phyloP scores from a whole-genome alignment of 2,888 invertebrate genomes.

The Leptogaster cylindrica region DNA sequence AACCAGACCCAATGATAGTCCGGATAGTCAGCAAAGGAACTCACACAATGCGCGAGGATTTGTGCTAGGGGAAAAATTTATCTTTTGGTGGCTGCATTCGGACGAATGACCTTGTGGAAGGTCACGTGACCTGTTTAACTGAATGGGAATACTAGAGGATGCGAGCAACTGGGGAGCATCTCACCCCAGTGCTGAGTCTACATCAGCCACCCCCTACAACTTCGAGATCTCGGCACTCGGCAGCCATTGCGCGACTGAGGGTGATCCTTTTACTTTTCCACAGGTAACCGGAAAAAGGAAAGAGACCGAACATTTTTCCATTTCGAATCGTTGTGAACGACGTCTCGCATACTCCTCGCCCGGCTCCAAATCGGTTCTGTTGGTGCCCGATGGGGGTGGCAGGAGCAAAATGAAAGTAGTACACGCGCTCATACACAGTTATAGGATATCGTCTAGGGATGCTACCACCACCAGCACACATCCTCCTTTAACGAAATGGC shows the following conservation, averaged over 20 bases:
- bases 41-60: too few species aligned
- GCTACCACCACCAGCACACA: too few species aligned
- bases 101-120: slow-evolving; percentile 42
- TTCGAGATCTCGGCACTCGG: not conserved
- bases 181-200: not conserved
- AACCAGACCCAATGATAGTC: too few species aligned
- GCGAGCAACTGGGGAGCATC: not conserved
- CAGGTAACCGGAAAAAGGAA: slow-evolving; percentile 12
- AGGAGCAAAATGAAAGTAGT: slow-evolving; percentile 9
- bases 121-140: slow-evolving; percentile 40
- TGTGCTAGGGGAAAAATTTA: too few species aligned
- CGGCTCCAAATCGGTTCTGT: too few species aligned
- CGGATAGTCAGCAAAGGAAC: too few species aligned
- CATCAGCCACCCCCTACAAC: not conserved
- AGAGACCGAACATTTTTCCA: slow-evolving; percentile 1
- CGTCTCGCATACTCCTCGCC: not conserved
- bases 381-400: too few species aligned
- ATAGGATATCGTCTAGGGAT: not conserved
- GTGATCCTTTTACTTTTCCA: slow-evolving; percentile 35
- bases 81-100: slow-evolving; percentile 22
- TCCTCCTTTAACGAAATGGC: not conserved
- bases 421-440: not conserved
- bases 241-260: slow-evolving; percentile 1
- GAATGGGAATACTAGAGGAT: slow-evolving; percentile 1
- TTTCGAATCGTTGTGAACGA: not conserved